phyloP scores from a whole-genome alignment of 2,113 vertebrate species.

The Channa argus region DNA sequence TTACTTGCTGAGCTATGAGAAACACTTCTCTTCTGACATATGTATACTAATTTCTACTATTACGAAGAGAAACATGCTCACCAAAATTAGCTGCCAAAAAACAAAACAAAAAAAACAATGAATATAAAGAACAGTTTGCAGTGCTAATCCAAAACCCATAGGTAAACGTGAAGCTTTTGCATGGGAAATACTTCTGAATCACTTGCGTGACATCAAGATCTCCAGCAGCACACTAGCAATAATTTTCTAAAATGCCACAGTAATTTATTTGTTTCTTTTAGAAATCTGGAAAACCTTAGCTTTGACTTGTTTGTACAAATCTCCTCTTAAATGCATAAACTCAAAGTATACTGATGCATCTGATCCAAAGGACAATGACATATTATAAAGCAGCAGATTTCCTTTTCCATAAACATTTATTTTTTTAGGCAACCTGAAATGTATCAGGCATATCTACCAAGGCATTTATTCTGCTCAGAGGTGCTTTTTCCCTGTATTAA shows the following conservation, averaged over 20 bases:
- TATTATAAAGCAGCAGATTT: conserved; percentile 7
- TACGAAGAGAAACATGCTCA: neutral
- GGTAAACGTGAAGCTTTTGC: neutral
- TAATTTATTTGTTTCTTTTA: neutral
- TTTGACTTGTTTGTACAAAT: neutral
- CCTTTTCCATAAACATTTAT: conserved; percentile 64
- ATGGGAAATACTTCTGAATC: neutral
- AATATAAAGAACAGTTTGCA: neutral
- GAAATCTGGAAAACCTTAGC: neutral
- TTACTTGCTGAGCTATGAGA: neutral
- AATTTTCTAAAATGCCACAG: neutral
- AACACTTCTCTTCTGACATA: neutral
- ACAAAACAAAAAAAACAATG: too few species aligned
- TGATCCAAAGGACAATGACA: conserved; percentile 19
- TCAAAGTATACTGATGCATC: conserved; percentile 10
- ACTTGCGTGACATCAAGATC: neutral
- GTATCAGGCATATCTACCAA: neutral
- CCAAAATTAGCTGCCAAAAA: neutral
- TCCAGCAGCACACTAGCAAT: neutral
- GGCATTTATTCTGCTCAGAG: conserved; percentile 7
- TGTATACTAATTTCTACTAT: neutral
- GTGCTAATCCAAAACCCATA: neutral
- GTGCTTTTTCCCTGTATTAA: conserved; percentile 34
- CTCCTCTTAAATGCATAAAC: conserved; percentile 4
- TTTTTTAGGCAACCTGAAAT: neutral